Percentiles rank a stretch among this genome's conserved stretches.
phyloP scores from a whole-genome alignment of 1,140 invertebrate genomes.

The Odontomachus brunneus region DNA sequence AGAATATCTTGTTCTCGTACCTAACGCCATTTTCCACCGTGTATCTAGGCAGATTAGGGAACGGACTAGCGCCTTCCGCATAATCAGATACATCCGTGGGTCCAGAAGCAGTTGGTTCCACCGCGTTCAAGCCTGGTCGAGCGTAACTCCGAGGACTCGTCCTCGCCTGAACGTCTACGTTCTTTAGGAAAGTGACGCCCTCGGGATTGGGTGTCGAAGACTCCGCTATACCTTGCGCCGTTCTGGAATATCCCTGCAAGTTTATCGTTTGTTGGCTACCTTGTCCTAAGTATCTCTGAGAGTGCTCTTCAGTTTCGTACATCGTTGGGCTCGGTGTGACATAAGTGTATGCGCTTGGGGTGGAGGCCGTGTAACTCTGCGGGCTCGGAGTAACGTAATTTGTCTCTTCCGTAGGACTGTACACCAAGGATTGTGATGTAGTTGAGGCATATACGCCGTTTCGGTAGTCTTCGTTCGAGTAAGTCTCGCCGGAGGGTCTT shows the following conservation, averaged over 20 bases:
- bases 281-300: constrained; percentile 23
- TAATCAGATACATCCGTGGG: neutral
- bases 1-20: constrained; percentile 83
- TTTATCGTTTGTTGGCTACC: constrained; percentile 5
- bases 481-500: constrained; percentile 50
- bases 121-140: neutral
- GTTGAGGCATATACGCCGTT: constrained; percentile 11
- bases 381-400: constrained; percentile 28
- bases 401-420: neutral
- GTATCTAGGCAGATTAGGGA: constrained; percentile 74
- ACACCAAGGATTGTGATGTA: constrained; percentile 44
- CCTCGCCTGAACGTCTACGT: neutral
- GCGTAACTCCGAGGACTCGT: constrained; percentile 6
- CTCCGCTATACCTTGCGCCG: constrained; percentile 15
- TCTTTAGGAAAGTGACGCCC: neutral
- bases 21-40: constrained; percentile 81
- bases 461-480: constrained; percentile 58
- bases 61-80: neutral
- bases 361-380: constrained; percentile 23
- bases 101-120: neutral
- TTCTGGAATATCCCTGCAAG: neutral
- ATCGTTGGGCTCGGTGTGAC: constrained; percentile 21
- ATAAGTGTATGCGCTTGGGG: constrained; percentile 19
- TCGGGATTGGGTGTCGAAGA: constrained; percentile 16
- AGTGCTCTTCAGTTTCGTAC: neutral